phyloP scores from a whole-genome alignment of 2,797 vertebrate species.

The Artibeus jamaicensis region DNA sequence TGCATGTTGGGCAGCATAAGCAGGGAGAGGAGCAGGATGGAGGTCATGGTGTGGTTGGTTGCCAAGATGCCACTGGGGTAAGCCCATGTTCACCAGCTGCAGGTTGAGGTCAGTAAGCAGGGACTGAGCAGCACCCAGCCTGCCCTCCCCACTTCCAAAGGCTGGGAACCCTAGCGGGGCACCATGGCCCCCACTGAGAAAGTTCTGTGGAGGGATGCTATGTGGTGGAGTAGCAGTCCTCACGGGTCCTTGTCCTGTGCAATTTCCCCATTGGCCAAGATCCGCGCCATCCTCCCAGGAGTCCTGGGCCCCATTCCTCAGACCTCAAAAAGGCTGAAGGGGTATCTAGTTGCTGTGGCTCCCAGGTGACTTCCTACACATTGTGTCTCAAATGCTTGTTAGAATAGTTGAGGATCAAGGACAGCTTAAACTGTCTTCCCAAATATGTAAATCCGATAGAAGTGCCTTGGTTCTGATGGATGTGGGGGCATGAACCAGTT shows the following conservation, averaged over 20 bases:
- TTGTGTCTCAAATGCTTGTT: background rate
- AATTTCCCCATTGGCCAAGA: slow-evolving; percentile 82
- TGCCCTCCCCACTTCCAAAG: slow-evolving; percentile 61
- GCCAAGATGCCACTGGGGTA: slow-evolving; percentile 82
- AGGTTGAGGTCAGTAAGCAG: slow-evolving; percentile 81
- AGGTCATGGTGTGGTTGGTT: slow-evolving; percentile 81
- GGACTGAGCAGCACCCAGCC: slow-evolving; percentile 71
- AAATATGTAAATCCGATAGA: background rate
- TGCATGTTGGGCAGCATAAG: slow-evolving; percentile 77
- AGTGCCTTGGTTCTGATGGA: background rate
- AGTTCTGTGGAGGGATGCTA: slow-evolving; percentile 71
- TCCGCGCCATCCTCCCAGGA: slow-evolving; percentile 77
- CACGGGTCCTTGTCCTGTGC: slow-evolving; percentile 82
- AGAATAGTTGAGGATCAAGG: background rate
- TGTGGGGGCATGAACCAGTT: background rate
- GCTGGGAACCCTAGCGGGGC: slow-evolving; percentile 55
- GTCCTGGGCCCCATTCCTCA: background rate
- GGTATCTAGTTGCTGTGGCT: background rate
- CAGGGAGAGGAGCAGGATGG: slow-evolving; percentile 79
- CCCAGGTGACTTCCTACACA: background rate
- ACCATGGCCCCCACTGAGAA: slow-evolving; percentile 70
- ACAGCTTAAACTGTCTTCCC: background rate
- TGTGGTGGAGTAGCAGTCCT: slow-evolving; percentile 39
- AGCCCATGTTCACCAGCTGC: slow-evolving; percentile 82
- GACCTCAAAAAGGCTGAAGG: background rate